Percentiles rank a stretch among this genome's conserved stretches.
These are phyloP conservation scores for Bruchidius siliquastri DNA, from an alignment of 2,888 invertebrate genomes.

Conservation along the genomic window DNA sequence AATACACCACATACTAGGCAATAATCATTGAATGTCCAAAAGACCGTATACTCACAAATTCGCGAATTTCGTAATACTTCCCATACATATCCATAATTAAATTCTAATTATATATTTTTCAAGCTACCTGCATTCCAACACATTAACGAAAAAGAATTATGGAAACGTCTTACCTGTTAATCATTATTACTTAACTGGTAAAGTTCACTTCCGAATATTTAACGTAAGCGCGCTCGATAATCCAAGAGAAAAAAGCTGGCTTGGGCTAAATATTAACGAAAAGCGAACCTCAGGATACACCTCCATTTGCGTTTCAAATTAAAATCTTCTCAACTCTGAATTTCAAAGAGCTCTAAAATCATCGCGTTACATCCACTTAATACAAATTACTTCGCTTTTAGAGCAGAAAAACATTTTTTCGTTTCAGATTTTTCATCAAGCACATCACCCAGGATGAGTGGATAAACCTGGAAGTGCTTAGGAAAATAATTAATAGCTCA, in stretches of 20 bases:
- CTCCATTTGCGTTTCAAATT: background rate
- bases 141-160: too few species aligned
- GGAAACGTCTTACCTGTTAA: too few species aligned
- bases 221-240: background rate
- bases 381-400: background rate
- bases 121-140: too few species aligned
- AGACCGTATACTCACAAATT: too few species aligned
- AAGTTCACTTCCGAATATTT: too few species aligned
- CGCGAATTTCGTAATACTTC: too few species aligned
- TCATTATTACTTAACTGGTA: too few species aligned
- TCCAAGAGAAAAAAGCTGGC: background rate
- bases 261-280: background rate
- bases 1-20: too few species aligned
- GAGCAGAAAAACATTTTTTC: background rate
- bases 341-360: background rate
- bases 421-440: background rate
- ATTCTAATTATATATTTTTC: too few species aligned
- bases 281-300: background rate
- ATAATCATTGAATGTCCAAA: too few species aligned
- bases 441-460: background rate
- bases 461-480: background rate
- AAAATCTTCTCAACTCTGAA: background rate
- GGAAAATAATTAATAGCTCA: background rate
- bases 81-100: too few species aligned
- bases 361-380: background rate